These are phyloP conservation scores for Pocota personata DNA, from an alignment of 2,888 invertebrate genomes.

Conservation along the genomic window DNA sequence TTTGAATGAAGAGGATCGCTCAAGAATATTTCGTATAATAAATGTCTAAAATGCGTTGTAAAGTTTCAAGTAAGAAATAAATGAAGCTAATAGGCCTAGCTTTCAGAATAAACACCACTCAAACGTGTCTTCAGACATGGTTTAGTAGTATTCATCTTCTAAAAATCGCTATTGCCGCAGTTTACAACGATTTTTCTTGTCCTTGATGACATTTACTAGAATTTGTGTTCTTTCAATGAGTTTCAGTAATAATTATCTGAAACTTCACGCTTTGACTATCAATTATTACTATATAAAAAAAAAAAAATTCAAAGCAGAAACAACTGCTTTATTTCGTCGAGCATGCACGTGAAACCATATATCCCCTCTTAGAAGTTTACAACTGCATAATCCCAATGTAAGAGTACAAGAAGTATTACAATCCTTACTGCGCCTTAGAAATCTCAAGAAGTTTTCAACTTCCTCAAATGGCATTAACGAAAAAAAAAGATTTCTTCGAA, in stretches of 20 bases:
- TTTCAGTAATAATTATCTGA: not conserved
- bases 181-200: not conserved
- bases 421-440: constrained; percentile 2
- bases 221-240: not conserved
- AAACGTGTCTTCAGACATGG: too few species aligned
- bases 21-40: too few species aligned
- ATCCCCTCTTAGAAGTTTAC: not conserved
- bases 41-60: too few species aligned
- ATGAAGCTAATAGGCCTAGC: too few species aligned
- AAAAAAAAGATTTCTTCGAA: constrained; percentile 15
- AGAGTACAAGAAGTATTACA: not conserved
- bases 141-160: too few species aligned
- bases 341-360: not conserved
- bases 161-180: too few species aligned
- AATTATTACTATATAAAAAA: not conserved
- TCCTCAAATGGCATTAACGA: constrained; percentile 5
- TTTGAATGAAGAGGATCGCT: too few species aligned
- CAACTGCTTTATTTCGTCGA: not conserved
- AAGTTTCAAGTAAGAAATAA: too few species aligned
- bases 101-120: too few species aligned
- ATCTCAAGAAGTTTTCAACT: constrained; percentile 38
- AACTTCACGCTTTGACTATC: not conserved
- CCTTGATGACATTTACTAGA: not conserved
- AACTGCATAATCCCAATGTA: constrained; percentile 10
- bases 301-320: not conserved